phyloP scores from a whole-genome alignment of 23 tunicate species.

The Diplosoma virens region DNA sequence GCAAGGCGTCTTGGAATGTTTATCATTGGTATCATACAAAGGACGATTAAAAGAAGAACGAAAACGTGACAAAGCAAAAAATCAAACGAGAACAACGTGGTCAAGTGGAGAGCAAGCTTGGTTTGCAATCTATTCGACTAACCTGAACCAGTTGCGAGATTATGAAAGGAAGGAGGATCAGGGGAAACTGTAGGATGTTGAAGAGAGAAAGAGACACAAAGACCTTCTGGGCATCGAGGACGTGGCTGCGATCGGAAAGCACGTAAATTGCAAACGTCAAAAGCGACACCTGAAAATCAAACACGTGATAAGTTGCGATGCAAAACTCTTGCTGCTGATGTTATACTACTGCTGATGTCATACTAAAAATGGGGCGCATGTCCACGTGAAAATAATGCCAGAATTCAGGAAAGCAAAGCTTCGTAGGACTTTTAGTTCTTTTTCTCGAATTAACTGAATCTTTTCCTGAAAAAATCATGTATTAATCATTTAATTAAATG shows the following conservation, averaged over 20 bases:
- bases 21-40: no score
- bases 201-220: conserved; percentile 65
- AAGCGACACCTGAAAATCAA: conserved; percentile 46
- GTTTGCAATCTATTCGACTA: no score
- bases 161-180: conserved; percentile 57
- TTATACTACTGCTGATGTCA: no score
- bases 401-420: conserved; percentile 77
- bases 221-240: conserved; percentile 49
- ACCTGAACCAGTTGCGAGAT: conserved; percentile 20
- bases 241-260: conserved; percentile 27
- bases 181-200: conserved; percentile 62
- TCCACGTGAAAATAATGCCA: conserved; percentile 76
- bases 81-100: no score
- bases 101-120: no score
- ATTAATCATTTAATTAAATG: no score
- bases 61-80: no score
- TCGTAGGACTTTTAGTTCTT: conserved; percentile 55
- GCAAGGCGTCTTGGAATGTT: no score
- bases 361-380: conserved; percentile 91
- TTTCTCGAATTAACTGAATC: conserved; percentile 44
- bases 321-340: no score
- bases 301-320: no score
- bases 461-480: conserved; percentile 80
- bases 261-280: conserved; percentile 59
- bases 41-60: no score